phyloP scores from a whole-genome alignment of 2,888 invertebrate genomes.

The Gibbula magus region DNA sequence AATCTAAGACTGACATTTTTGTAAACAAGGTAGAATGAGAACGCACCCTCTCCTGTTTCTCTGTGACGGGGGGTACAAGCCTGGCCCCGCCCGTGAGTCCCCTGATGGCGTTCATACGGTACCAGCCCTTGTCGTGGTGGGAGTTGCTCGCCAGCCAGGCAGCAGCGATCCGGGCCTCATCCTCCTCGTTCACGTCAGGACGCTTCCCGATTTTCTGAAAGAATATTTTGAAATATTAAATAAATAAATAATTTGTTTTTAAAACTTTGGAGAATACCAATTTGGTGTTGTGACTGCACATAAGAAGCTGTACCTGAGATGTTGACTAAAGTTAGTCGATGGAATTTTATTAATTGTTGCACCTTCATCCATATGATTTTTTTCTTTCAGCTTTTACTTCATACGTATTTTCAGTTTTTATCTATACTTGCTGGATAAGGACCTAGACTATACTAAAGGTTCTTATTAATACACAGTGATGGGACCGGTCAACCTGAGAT shows the following conservation, averaged over 20 bases:
- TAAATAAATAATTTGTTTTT: background rate
- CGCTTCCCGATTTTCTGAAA: conserved; percentile 36
- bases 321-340: too few relatives aligned
- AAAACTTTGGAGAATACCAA: background rate
- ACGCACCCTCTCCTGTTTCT: conserved; percentile 54
- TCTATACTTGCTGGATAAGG: too few relatives aligned
- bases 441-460: too few relatives aligned
- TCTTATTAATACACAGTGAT: too few relatives aligned
- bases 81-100: conserved; percentile 76
- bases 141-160: conserved; percentile 77
- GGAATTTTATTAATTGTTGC: too few relatives aligned
- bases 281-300: background rate
- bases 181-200: conserved; percentile 77
- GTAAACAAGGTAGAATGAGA: too few relatives aligned
- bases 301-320: background rate
- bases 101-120: conserved; percentile 79
- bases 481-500: too few relatives aligned
- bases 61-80: conserved; percentile 72
- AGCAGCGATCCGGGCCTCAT: conserved; percentile 78
- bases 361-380: too few relatives aligned
- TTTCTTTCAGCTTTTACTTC: too few relatives aligned
- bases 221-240: background rate
- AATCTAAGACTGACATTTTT: too few relatives aligned
- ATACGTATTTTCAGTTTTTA: too few relatives aligned
- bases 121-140: conserved; percentile 79